phyloP scores from a whole-genome alignment of 2,797 vertebrate genomes.

The Poecilia picta region DNA sequence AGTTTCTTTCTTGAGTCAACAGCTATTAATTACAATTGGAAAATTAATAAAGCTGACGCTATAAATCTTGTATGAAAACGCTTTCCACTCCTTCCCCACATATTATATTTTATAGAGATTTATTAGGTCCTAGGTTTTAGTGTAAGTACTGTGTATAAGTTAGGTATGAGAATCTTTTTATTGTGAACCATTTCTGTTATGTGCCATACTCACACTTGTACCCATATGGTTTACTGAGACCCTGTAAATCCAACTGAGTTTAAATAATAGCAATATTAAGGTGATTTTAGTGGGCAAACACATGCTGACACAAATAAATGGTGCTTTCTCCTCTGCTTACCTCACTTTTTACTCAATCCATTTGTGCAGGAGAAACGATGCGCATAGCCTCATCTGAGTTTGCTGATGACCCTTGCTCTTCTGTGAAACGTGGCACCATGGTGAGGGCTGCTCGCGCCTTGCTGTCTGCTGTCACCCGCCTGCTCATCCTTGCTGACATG shows the following conservation, averaged over 20 bases:
- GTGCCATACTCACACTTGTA: neutral
- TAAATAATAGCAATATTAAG: neutral
- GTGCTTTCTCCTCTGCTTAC: neutral
- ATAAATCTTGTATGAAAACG: neutral
- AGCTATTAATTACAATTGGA: neutral
- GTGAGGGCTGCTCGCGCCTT: conserved; percentile 94
- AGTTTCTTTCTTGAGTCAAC: neutral
- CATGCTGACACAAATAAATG: neutral
- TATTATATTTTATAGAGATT: neutral
- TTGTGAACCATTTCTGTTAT: neutral
- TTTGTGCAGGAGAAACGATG: conserved; percentile 91
- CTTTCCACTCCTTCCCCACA: neutral
- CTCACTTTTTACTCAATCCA: neutral
- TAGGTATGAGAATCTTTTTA: neutral
- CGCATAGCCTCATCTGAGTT: conserved; percentile 94
- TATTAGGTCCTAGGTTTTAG: neutral
- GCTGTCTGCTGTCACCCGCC: conserved; percentile 94
- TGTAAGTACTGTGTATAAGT: neutral
- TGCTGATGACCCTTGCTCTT: conserved; percentile 96
- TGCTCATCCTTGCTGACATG: conserved; percentile 98
- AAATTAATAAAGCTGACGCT: neutral
- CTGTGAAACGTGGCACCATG: conserved; percentile 97
- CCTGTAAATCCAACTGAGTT: neutral
- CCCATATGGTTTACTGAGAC: neutral
- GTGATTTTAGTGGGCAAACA: neutral